Conservation (phyloP, 2,113 vertebrate species). For the Pomatorhinus ruficollis region DNA sequence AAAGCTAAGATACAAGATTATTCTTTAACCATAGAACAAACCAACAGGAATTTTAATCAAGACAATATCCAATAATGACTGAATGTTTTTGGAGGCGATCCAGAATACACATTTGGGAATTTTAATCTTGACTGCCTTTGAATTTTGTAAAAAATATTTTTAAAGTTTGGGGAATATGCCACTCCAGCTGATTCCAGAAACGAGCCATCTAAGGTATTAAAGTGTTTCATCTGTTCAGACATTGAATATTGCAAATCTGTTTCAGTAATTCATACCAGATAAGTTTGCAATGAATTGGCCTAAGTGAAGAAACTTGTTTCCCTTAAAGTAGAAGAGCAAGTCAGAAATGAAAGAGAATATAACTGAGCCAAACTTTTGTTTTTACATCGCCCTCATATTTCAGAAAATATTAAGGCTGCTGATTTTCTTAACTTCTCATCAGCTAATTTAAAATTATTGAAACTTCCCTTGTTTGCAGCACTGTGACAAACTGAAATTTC, state of each 20-base stretch:
- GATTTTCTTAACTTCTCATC: not conserved
- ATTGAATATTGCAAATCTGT: slow-evolving; percentile 82
- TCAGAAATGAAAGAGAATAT: slow-evolving; percentile 14
- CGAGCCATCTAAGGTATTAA: slow-evolving; percentile 81
- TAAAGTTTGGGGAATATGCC: slow-evolving; percentile 70
- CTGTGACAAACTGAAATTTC: not conserved
- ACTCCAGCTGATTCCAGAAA: slow-evolving; percentile 83
- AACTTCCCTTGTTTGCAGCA: not conserved
- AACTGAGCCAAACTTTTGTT: not conserved
- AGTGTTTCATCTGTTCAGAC: slow-evolving; percentile 84
- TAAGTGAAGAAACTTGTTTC: slow-evolving; percentile 25
- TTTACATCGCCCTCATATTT: not conserved
- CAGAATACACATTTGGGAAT: slow-evolving; percentile 82
- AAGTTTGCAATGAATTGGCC: slow-evolving; percentile 64
- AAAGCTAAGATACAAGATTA: slow-evolving; percentile 78
- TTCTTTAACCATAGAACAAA: slow-evolving; percentile 79
- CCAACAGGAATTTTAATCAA: slow-evolving; percentile 89
- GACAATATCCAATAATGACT: slow-evolving; percentile 87
- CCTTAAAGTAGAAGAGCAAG: not conserved
- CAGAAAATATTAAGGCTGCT: not conserved
- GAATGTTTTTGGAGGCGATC: slow-evolving; percentile 75
- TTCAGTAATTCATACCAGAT: slow-evolving; percentile 81
- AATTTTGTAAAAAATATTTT: slow-evolving; percentile 73
- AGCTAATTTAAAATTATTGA: not conserved
- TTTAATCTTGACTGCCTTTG: slow-evolving; percentile 81